Evolutionary conservation across 2,113 vertebrate genomes (phyloP), one percentile per base, ranked within the genome.

Genomic region (Gnathonemus longibarbis): DNA sequence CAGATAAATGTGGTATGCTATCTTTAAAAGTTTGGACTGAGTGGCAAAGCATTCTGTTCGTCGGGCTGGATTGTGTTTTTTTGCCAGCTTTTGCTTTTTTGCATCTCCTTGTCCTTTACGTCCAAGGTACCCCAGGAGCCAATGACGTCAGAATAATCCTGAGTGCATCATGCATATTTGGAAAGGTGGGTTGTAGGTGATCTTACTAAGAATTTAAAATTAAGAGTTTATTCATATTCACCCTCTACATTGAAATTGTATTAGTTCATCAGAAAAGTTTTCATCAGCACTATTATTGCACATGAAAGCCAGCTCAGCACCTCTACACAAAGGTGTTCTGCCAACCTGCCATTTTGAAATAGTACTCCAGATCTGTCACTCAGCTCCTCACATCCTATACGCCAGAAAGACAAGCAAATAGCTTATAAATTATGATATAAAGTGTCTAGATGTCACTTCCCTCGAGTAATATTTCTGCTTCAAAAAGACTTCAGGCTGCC

Each of bases 361-460:
- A 39, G 13, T 39, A 17, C 70, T 80, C 74, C 35, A 80, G 31
- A 42, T 19, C 74, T 42, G 74, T 80, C 35, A 42, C 35, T 80
- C 74, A 42, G 31, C 35, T 8, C 15, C 74, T 80, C 35, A 17
- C 74, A 21, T 80, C 74, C 74, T 42, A 80, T 80, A 80, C 27
- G 74, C 74, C 35, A 80, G 35, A 42, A 80, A 42, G 74, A 80
- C 35, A 80, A 39, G 74, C 15, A 19, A 80, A 80, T 80, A 80
- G 15, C 35, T 39, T 80, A 80, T 80, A 80, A 80, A 80, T 80
- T 42, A 80, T 42, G 74, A 42, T 80, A 35, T 31, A 42, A 42
- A 80, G 74, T 80, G 15, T 77, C 74, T 77, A 77, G 74, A 42
- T 77, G 74, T 39, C 74, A 80, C 74, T 80, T 77, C 70, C 70